Conservation (phyloP, 1,140 invertebrate genomes). For the Phymorhynchus buccinoides region DNA sequence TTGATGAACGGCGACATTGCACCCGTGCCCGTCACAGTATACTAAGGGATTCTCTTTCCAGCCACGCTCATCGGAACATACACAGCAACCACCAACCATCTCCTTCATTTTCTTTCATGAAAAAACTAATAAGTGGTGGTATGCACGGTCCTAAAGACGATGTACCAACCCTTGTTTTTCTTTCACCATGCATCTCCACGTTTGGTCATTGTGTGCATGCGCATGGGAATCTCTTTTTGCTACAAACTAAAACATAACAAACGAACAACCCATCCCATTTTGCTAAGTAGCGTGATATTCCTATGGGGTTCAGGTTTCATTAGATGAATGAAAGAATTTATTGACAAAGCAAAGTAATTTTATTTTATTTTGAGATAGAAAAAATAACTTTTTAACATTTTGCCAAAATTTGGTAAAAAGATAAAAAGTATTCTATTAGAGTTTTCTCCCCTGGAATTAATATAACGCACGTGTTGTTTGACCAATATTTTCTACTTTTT, state of each 20-base stretch:
- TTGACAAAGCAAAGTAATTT: no score
- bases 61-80: constrained; percentile 98
- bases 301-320: no score
- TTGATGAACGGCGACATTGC: constrained; percentile 98
- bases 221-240: no score
- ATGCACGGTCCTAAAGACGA: neutral
- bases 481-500: no score
- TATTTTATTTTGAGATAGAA: no score
- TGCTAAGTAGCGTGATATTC: no score
- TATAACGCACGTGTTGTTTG: no score
- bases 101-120: constrained; percentile 76
- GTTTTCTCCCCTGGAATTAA: neutral
- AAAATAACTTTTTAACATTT: no score
- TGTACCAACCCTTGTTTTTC: neutral
- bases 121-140: neutral
- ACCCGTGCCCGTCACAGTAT: constrained; percentile 97
- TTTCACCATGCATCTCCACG: neutral
- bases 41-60: constrained; percentile 98
- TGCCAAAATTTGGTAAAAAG: no score
- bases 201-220: neutral
- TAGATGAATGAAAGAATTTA: no score
- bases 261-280: no score
- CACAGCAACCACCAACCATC: constrained; percentile 99
- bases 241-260: no score
- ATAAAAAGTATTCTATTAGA: neutral